Evolutionary conservation across 2,797 vertebrate species (phyloP).

Genomic region (Lophura swinhoii): DNA sequence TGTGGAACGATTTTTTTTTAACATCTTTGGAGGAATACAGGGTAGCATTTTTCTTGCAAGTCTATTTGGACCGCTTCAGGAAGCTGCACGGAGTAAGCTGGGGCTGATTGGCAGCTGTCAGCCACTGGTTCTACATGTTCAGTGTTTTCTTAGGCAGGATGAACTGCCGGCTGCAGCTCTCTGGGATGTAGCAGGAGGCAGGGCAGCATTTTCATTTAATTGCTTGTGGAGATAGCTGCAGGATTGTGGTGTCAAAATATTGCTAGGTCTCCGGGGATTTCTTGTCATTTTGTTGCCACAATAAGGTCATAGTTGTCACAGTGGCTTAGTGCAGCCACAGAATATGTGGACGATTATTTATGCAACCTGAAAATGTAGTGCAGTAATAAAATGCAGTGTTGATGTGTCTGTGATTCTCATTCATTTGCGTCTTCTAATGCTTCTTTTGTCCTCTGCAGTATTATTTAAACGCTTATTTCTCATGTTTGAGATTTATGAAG

Average conservation of each 20-base stretch:
- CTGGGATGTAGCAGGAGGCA: slow-evolving; percentile 9
- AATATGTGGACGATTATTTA: slow-evolving; percentile 23
- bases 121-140: not conserved
- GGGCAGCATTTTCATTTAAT: slow-evolving; percentile 55
- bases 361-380: slow-evolving; percentile 16
- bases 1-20: not conserved
- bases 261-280: slow-evolving; percentile 44
- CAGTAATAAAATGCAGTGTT: slow-evolving; percentile 51
- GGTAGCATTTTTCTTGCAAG: not conserved
- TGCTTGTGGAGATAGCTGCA: slow-evolving; percentile 55
- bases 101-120: slow-evolving; percentile 47
- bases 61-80: not conserved
- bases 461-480: slow-evolving; percentile 7
- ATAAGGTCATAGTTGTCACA: slow-evolving; percentile 65
- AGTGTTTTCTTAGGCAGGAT: not conserved
- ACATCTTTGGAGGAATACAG: not conserved
- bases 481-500: not conserved
- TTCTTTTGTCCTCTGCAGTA: not conserved
- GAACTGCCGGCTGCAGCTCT: not conserved
- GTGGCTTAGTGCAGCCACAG: slow-evolving; percentile 36
- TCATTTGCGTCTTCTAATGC: not conserved
- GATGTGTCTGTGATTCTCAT: not conserved
- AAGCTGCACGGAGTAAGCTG: not conserved
- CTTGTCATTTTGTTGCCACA: slow-evolving; percentile 67
- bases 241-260: slow-evolving; percentile 62